A percentile compares a stretch with the other conserved stretches of the same genome.
These are phyloP conservation scores for Stegophylla sp. DNA, from an alignment of 2,888 invertebrate species.

Conservation along the genomic window DNA sequence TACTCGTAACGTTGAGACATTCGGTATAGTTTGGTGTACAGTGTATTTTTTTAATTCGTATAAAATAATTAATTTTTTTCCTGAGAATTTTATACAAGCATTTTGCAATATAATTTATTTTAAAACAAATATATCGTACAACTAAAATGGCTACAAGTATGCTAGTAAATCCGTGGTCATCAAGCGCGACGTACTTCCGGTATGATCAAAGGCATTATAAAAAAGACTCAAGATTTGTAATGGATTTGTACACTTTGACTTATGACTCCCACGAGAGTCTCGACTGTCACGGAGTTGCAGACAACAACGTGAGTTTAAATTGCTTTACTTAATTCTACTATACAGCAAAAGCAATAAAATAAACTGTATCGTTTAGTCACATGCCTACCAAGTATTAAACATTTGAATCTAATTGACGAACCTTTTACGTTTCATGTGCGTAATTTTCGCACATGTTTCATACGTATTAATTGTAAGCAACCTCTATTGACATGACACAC, in stretches of 20 bases:
- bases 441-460: too few relatives aligned
- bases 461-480: too few relatives aligned
- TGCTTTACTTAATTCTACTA: too few relatives aligned
- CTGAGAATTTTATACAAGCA: neutral
- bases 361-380: too few relatives aligned
- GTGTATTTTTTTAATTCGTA: neutral
- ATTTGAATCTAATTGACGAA: too few relatives aligned
- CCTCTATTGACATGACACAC: too few relatives aligned
- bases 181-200: conserved; percentile 56
- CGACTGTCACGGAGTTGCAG: conserved; percentile 73
- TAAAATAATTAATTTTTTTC: neutral
- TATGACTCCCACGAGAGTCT: conserved; percentile 82
- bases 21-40: neutral
- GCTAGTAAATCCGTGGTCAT: conserved; percentile 61
- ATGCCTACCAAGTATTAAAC: too few relatives aligned
- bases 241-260: conserved; percentile 84
- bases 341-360: too few relatives aligned
- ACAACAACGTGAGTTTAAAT: conserved; percentile 42
- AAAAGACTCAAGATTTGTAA: conserved; percentile 82
- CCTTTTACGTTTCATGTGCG: too few relatives aligned
- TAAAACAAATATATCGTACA: neutral
- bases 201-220: conserved; percentile 76
- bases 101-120: neutral
- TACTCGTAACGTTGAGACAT: conserved; percentile 20
- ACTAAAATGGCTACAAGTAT: conserved; percentile 61